These are phyloP conservation scores for Triplophysa dalaica DNA, from an alignment of 2,113 vertebrate genomes.

Conservation along the genomic window DNA sequence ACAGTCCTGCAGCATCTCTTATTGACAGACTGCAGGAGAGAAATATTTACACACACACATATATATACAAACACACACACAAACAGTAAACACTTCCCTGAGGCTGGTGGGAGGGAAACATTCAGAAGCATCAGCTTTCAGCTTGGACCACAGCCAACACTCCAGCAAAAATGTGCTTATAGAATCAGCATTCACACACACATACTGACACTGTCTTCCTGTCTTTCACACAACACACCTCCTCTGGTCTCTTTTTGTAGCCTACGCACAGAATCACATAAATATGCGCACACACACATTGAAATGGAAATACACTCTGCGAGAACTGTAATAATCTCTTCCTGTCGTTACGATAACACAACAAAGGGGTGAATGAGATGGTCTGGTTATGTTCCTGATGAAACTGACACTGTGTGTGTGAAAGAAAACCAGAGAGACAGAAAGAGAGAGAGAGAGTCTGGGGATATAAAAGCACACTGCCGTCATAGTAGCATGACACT, in stretches of 20 bases:
- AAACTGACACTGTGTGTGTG: slow-evolving; percentile 26
- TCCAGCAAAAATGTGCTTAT: slow-evolving; percentile 53
- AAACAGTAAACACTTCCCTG: slow-evolving; percentile 46
- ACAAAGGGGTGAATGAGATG: slow-evolving; percentile 9
- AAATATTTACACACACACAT: slow-evolving; percentile 45
- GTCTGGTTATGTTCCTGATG: slow-evolving; percentile 2
- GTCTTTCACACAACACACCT: slow-evolving; percentile 1
- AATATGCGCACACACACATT: neutral
- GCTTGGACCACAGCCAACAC: slow-evolving; percentile 48
- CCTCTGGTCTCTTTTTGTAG: neutral
- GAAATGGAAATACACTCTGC: neutral
- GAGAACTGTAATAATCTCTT: slow-evolving; percentile 15
- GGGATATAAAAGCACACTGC: slow-evolving; percentile 38
- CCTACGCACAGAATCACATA: neutral
- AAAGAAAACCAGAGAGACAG: neutral
- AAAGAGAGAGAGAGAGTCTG: slow-evolving; percentile 3
- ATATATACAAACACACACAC: neutral
- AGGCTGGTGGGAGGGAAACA: slow-evolving; percentile 56
- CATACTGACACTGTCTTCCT: slow-evolving; percentile 7
- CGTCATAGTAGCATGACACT: slow-evolving; percentile 45
- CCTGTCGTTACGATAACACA: slow-evolving; percentile 15
- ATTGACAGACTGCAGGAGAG: slow-evolving; percentile 56
- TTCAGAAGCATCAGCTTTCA: slow-evolving; percentile 57
- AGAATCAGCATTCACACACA: slow-evolving; percentile 47
- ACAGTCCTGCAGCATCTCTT: slow-evolving; percentile 49